Evolutionary conservation across 2,888 invertebrate genomes (phyloP).

Genomic region (Therioaphis trifolii): DNA sequence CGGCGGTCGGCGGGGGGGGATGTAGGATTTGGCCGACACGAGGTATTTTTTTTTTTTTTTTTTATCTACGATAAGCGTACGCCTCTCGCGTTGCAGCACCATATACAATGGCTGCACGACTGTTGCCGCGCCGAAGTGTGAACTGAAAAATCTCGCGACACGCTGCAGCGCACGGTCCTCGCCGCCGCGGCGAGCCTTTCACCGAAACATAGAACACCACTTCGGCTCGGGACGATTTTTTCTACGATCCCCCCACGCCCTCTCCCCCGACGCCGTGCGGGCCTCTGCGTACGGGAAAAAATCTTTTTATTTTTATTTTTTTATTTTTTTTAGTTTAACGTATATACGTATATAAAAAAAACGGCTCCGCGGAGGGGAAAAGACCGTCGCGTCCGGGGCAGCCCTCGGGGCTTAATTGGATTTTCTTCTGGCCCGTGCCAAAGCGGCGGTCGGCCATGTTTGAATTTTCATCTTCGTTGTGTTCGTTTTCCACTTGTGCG

Average conservation of each 20-base stretch:
- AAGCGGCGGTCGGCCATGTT: constrained; percentile 56
- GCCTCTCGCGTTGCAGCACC: too few relatives aligned
- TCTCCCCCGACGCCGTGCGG: background rate
- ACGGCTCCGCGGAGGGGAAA: background rate
- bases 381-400: constrained; percentile 3
- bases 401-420: constrained; percentile 60
- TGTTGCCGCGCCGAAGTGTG: background rate
- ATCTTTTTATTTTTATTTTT: too few relatives aligned
- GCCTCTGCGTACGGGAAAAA: too few relatives aligned
- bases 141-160: background rate
- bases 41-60: too few relatives aligned
- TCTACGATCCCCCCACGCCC: background rate
- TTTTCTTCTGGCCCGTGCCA: constrained; percentile 57
- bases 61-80: too few relatives aligned
- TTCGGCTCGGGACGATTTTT: background rate
- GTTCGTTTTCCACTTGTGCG: constrained; percentile 60
- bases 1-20: too few relatives aligned
- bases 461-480: constrained; percentile 56
- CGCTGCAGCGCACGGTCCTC: background rate
- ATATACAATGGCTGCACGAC: too few relatives aligned
- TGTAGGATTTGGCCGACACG: too few relatives aligned
- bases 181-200: too few relatives aligned
- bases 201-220: too few relatives aligned
- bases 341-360: constrained; percentile 8
- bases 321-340: too few relatives aligned